Evolutionary conservation across 2,797 vertebrate genomes (phyloP).

Genomic region (Phoebastria nigripes): DNA sequence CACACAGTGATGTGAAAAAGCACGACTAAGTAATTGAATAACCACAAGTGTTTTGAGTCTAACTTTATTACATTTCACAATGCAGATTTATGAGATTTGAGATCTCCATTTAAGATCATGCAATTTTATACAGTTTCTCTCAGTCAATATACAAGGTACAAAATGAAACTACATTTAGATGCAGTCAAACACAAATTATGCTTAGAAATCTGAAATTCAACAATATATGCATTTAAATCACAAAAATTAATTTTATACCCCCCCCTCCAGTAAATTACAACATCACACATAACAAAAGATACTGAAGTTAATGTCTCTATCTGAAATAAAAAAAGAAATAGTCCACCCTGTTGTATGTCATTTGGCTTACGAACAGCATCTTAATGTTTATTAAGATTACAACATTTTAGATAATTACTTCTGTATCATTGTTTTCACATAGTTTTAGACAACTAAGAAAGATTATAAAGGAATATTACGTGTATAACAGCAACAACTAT

Average conservation of each 20-base stretch:
- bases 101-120: slow-evolving; percentile 1
- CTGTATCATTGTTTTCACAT: background rate
- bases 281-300: slow-evolving; percentile 8
- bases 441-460: background rate
- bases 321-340: slow-evolving; percentile 13
- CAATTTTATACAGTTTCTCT: background rate
- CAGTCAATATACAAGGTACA: background rate
- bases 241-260: slow-evolving; percentile 14
- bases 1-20: background rate
- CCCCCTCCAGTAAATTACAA: slow-evolving; percentile 5
- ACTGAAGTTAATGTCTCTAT: background rate
- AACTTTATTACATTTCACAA: background rate
- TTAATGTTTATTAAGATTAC: background rate
- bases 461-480: background rate
- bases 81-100: slow-evolving; percentile 14
- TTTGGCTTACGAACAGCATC: background rate
- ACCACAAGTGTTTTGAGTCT: background rate
- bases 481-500: background rate
- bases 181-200: slow-evolving; percentile 24
- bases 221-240: slow-evolving; percentile 17
- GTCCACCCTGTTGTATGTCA: background rate
- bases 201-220: slow-evolving; percentile 25
- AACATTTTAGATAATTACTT: background rate
- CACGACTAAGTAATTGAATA: slow-evolving; percentile 16
- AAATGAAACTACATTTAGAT: slow-evolving; percentile 26